Base-by-base conservation (phyloP, 1,140 invertebrate species). In the Euwallacea fornicatus region DNA sequence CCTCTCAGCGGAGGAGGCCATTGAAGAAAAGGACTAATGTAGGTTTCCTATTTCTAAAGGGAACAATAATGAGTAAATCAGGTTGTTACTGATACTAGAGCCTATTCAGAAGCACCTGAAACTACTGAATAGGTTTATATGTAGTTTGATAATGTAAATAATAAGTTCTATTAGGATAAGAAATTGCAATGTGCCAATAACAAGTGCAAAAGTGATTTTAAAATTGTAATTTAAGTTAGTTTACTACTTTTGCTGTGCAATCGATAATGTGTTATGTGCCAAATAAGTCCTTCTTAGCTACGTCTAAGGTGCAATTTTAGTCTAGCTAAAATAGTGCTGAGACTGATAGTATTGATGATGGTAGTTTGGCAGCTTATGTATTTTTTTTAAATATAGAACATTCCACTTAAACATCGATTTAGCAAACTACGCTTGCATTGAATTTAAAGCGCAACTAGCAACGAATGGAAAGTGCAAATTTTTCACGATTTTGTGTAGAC, bases 1-100 rank as follows among this genome's bases (percentile, higher is more conserved):
- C 80, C 80, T 10, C 76, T 77, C 33, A 71, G 66, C 21, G 72
- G 69, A 43, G 72, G 73, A 33, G 67, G 76, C 2, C 54, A 16
- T 9, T 56, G 44, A 72, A 13, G 33, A 9, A 21, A 11, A 42
- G 21, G 13, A 16, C 13, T 42, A 63, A n/a, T 15, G 55, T 47
- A 66, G 44, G 21, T 15, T 15, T 65, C 54, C 16, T 16, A 2
- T 56, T 7, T 1, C 8, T 7, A 56, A 56, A 15, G 11, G 16
- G 16, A 7, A 9, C 11, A 56, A 9, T n/a, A 21, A 56, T 15
- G 54, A 56, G 16, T 15, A 15, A 56, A 16, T 56, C 16, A 56
- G 46, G 9, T 50, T 50, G 46, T 50, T 50, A 50, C 46, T 50
- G 46, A 50, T 13, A 50, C 9, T 50, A 33, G 21, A 4, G 4